These are phyloP conservation scores for Drosophila grimshawi DNA, from an alignment of 1,140 invertebrate genomes.

Conservation along the genomic window DNA sequence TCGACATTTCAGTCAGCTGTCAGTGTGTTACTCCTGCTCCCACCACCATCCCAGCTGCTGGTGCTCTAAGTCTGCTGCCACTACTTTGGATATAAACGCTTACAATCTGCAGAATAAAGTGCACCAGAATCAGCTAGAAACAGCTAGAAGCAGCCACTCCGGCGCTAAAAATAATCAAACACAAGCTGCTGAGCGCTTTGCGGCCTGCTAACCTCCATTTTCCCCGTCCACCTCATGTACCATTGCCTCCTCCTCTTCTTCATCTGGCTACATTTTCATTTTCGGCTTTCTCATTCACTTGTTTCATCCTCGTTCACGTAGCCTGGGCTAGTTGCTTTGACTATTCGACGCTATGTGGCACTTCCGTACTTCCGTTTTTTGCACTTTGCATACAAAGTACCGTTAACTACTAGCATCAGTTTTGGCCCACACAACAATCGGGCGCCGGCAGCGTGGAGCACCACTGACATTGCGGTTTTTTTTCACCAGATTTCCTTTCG, in stretches of 20 bases:
- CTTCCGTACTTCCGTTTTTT: constrained; percentile 66
- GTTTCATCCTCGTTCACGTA: constrained; percentile 8
- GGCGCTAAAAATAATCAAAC: constrained; percentile 62
- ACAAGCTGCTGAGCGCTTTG: constrained; percentile 48
- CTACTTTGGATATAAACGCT: constrained; percentile 55
- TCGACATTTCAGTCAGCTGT: constrained; percentile 72
- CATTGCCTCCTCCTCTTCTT: neutral
- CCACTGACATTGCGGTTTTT: constrained; percentile 67
- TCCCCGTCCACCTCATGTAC: neutral
- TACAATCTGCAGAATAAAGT: constrained; percentile 63
- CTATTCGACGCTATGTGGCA: constrained; percentile 41
- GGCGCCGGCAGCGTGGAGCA: neutral
- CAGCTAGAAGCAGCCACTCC: constrained; percentile 13
- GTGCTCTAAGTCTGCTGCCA: neutral
- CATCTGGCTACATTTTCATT: neutral
- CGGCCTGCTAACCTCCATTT: constrained; percentile 12
- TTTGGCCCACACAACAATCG: constrained; percentile 63
- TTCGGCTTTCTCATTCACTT: neutral
- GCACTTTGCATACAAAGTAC: constrained; percentile 83
- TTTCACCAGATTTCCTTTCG: constrained; percentile 63
- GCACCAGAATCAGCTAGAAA: constrained; percentile 20
- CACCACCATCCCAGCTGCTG: neutral
- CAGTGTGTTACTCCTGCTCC: constrained; percentile 22
- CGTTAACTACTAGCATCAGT: constrained; percentile 76
- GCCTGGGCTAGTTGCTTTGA: constrained; percentile 40